phyloP scores from a whole-genome alignment of 2,797 vertebrate species.

The Zalophus californianus region DNA sequence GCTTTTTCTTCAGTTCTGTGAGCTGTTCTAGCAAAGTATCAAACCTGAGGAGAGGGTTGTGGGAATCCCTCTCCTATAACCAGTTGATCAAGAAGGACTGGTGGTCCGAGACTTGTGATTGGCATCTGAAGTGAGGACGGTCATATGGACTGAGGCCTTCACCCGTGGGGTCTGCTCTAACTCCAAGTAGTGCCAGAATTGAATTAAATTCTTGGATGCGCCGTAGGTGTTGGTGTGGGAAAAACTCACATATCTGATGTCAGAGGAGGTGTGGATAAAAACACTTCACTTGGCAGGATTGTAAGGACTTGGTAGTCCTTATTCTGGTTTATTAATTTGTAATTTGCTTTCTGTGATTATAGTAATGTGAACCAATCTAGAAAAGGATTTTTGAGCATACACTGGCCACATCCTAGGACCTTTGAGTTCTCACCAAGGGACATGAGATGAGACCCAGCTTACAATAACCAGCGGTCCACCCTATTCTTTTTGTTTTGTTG shows the following conservation, averaged over 20 bases:
- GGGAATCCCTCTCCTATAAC: neutral
- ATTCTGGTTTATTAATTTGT: neutral
- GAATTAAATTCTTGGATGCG: neutral
- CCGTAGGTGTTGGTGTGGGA: neutral
- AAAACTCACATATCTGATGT: neutral
- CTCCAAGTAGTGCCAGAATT: neutral
- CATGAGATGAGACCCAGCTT: neutral
- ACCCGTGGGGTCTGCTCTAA: neutral
- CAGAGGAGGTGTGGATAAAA: neutral
- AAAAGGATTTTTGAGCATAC: neutral
- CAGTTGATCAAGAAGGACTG: neutral
- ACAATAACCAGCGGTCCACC: neutral
- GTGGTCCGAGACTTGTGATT: neutral
- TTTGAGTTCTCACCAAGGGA: neutral
- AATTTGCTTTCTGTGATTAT: neutral
- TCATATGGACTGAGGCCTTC: fast-evolving
- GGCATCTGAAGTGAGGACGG: neutral
- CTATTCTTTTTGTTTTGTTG: neutral
- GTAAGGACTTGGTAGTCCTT: no score
- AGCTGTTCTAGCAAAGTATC: neutral
- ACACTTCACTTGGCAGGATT: neutral
- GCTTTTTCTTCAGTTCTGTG: neutral
- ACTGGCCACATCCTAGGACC: neutral
- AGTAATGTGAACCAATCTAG: neutral
- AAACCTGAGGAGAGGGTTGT: no score